Base-by-base conservation (phyloP, 2,888 invertebrate genomes). In the Chymomyza caudatula region DNA sequence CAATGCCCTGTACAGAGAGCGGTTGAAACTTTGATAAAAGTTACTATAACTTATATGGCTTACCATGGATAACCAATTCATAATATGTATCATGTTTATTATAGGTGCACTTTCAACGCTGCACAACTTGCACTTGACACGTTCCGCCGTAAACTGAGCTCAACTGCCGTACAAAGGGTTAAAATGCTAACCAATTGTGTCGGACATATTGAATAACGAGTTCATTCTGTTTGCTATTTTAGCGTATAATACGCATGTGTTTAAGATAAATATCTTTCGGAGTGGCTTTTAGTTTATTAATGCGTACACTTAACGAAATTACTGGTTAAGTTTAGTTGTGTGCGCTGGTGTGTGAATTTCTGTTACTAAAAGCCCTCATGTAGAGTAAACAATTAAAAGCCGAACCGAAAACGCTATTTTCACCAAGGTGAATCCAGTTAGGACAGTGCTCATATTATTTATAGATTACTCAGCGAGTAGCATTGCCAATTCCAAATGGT, bases 201-300 rank as follows among this genome's bases (percentile, higher is more conserved):
- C 70, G 69, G 74, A 63, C 67, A 55, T 71, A 84, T 76, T 70
- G 71, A 74, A 75, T n/a, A 84, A 67, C 62, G 73, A 56, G 71
- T 69, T 61, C 65, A 73, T 76, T 74, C 66, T 65, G 54, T 58
- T n/a, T 60, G 51, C 63, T 29, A 62, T 29, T 62, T 62, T 49
- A 56, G 42, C 53, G 15, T 44, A 29, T 85, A 78, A 85, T 81
- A 73, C 66, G 74, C 75, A 74, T 69, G 74, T 73, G 74, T 71
- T 86, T 78, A 73, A 74, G 86, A 84, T 85, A 82, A 77, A 86
- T 82, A 86, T 86, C 87, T 77, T 68, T 47, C 57, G 62, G 63
- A 66, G 62, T 71, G 20, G 53, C 20, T 62, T 52, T 67, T 53
- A 54, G 60, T 60, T 58, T 61, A 54, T 61, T 56, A 65, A 57